Evolutionary conservation across 2,888 invertebrate species (phyloP).

Genomic region (Papilio protenor): DNA sequence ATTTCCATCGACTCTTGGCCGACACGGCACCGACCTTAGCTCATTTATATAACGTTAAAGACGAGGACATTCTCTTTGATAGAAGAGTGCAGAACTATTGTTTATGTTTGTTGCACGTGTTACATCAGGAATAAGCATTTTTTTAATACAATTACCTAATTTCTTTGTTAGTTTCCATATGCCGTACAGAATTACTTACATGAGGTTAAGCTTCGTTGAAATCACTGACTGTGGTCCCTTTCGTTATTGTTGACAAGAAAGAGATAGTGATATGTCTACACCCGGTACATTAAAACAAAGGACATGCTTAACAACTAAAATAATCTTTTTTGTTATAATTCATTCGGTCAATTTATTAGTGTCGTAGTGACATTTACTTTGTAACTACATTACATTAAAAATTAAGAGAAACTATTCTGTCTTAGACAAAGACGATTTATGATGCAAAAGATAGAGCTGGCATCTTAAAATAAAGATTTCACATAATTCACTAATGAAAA

Average conservation of each 20-base stretch:
- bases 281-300: background rate
- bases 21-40: constrained; percentile 9
- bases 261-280: background rate
- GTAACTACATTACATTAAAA: background rate
- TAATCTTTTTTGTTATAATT: background rate
- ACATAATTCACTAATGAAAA: background rate
- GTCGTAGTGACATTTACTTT: constrained; percentile 1
- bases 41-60: background rate
- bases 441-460: background rate
- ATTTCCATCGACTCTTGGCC: constrained; percentile 20
- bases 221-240: background rate
- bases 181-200: background rate
- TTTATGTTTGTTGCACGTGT: background rate
- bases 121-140: background rate
- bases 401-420: background rate
- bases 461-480: background rate
- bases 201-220: too few species aligned
- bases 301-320: background rate
- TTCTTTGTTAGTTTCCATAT: background rate
- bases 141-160: background rate
- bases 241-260: background rate
- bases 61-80: constrained; percentile 5
- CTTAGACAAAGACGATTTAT: background rate
- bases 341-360: background rate
- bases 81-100: background rate